Percentiles rank a stretch among this genome's conserved stretches.
phyloP scores from a whole-genome alignment of 2,797 vertebrate species.

The Champsocephalus gunnari region DNA sequence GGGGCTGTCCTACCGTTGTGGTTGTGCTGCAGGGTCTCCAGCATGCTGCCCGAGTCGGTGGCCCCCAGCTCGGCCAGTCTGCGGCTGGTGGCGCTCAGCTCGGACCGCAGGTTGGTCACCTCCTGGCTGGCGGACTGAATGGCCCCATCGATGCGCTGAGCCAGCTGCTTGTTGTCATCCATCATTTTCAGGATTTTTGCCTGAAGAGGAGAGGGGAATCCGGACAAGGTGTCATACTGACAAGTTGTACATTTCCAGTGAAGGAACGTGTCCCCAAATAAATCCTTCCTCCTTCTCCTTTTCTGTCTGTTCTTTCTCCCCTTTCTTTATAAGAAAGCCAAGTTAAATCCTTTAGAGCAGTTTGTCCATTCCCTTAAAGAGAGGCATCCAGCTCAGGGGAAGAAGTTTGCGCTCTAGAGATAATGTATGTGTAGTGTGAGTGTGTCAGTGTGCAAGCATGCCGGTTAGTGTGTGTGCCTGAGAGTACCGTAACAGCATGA shows the following conservation, averaged over 20 bases:
- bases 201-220: slow-evolving; percentile 86
- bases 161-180: slow-evolving; percentile 96
- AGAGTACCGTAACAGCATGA: slow-evolving; percentile 60
- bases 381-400: slow-evolving; percentile 64
- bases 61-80: slow-evolving; percentile 91
- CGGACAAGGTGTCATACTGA: slow-evolving; percentile 88
- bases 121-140: slow-evolving; percentile 95
- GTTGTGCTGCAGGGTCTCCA: slow-evolving; percentile 90
- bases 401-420: slow-evolving; percentile 40
- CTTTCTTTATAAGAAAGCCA: slow-evolving; percentile 45
- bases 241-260: slow-evolving; percentile 79
- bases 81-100: slow-evolving; percentile 92
- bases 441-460: slow-evolving; percentile 59
- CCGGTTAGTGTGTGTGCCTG: slow-evolving; percentile 38
- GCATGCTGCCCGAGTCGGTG: slow-evolving; percentile 76
- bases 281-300: slow-evolving; percentile 49
- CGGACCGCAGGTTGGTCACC: slow-evolving; percentile 93
- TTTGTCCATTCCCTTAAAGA: slow-evolving; percentile 68
- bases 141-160: slow-evolving; percentile 93
- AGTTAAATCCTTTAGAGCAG: slow-evolving; percentile 79
- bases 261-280: slow-evolving; percentile 57
- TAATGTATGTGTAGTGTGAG: slow-evolving; percentile 47
- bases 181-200: slow-evolving; percentile 95
- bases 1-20: slow-evolving; percentile 75
- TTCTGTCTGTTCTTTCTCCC: slow-evolving; percentile 41